Conservation (phyloP, 1,140 invertebrate species). For the Vollenhovia emeryi region DNA sequence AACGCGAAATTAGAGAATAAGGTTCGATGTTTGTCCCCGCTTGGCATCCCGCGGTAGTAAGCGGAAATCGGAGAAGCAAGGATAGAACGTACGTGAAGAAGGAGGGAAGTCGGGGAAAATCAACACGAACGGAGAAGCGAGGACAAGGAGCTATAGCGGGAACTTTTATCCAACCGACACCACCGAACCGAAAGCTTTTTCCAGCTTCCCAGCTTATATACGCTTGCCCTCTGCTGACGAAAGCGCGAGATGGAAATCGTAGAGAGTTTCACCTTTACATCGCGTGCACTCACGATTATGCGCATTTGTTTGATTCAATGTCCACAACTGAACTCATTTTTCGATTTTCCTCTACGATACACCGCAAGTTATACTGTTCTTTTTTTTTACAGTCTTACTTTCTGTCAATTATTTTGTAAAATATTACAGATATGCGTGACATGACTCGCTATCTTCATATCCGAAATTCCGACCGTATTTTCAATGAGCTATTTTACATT, state of each 20-base stretch:
- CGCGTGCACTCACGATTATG: background rate
- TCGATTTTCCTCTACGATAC: background rate
- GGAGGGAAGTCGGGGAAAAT: conserved; percentile 35
- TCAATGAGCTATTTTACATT: background rate
- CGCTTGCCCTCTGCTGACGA: conserved; percentile 69
- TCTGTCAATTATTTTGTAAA: background rate
- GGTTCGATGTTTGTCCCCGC: conserved; percentile 72
- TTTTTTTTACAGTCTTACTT: background rate
- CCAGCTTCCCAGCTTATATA: conserved; percentile 79
- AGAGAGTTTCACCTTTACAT: conserved; percentile 24
- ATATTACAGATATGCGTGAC: background rate
- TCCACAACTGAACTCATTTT: background rate
- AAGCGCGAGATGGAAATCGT: conserved; percentile 70
- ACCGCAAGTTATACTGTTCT: background rate
- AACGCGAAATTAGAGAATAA: conserved; percentile 68
- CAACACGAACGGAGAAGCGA: conserved; percentile 47
- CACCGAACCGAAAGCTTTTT: conserved; percentile 75
- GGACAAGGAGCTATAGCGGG: conserved; percentile 72
- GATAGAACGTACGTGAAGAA: conserved; percentile 34
- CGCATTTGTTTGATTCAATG: background rate
- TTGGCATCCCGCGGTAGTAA: conserved; percentile 53
- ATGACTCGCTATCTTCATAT: background rate
- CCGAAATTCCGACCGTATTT: conserved; percentile 2
- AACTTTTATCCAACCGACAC: conserved; percentile 77
- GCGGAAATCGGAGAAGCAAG: conserved; percentile 6